Evolutionary conservation across 2,888 invertebrate species (phyloP).

Genomic region (Trissoscelio sp.): DNA sequence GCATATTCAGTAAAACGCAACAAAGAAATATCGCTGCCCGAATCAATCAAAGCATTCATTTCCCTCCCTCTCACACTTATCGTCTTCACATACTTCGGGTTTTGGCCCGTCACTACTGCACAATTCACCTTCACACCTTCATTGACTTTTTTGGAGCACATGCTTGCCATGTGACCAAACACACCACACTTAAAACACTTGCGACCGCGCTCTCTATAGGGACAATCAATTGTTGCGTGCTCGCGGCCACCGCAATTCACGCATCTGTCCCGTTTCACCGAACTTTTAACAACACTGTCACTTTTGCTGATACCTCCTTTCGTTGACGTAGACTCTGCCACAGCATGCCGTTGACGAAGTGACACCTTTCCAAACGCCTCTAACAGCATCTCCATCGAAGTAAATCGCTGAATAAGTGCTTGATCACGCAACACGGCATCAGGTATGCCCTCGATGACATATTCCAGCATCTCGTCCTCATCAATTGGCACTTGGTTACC

Average conservation of each 20-base stretch:
- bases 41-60: background rate
- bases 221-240: background rate
- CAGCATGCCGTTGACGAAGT: background rate
- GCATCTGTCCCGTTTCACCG: background rate
- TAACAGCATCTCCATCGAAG: background rate
- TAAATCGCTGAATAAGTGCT: background rate
- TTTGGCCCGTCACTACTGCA: background rate
- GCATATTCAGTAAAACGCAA: slow-evolving; percentile 3
- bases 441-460: too few relatives aligned
- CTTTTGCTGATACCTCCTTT: background rate
- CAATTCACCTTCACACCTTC: too few relatives aligned
- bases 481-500: background rate
- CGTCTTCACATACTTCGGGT: background rate
- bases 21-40: slow-evolving; percentile 1
- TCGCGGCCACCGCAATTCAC: background rate
- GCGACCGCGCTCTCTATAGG: background rate
- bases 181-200: slow-evolving; percentile 18
- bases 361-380: slow-evolving; percentile 5
- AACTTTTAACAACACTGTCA: background rate
- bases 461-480: background rate
- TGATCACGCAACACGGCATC: background rate
- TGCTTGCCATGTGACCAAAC: slow-evolving; percentile 2
- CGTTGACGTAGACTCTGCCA: background rate
- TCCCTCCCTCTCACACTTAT: background rate
- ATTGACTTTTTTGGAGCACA: slow-evolving; percentile 1